A percentile compares a stretch with the other conserved stretches of the same genome.
These are phyloP conservation scores for Castor canadensis DNA, from an alignment of 2,113 vertebrate genomes.

Conservation along the genomic window DNA sequence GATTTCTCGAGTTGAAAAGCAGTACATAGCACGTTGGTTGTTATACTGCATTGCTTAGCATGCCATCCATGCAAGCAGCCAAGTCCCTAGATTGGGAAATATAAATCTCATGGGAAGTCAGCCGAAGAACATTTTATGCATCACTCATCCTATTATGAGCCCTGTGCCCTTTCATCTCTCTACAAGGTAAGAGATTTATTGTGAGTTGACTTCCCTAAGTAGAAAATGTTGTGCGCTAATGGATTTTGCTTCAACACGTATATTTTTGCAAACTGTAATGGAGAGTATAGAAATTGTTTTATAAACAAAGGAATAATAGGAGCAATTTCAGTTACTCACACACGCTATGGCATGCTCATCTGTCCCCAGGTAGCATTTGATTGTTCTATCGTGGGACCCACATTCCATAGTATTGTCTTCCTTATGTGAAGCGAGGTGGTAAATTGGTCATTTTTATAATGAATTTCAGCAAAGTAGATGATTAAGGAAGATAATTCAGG, in stretches of 20 bases:
- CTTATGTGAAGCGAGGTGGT: conserved; percentile 32
- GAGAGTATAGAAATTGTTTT: conserved; percentile 19
- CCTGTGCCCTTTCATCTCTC: conserved; percentile 64
- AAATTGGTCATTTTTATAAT: conserved; percentile 67
- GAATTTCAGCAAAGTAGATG: conserved; percentile 46
- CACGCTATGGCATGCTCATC: background rate
- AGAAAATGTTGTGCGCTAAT: conserved; percentile 48
- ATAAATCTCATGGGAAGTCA: conserved; percentile 67
- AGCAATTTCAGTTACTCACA: conserved; percentile 37
- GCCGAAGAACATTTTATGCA: conserved; percentile 73
- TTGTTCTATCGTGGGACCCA: background rate
- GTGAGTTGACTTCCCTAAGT: conserved; percentile 21
- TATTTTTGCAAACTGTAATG: conserved; percentile 56
- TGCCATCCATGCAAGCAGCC: conserved; percentile 58
- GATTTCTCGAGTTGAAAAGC: conserved; percentile 21
- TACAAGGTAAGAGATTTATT: conserved; percentile 75
- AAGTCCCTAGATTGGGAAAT: conserved; percentile 65
- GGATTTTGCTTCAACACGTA: conserved; percentile 46
- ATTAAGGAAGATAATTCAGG: conserved; percentile 29
- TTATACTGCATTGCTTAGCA: conserved; percentile 61
- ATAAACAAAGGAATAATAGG: conserved; percentile 55
- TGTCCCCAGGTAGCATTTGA: conserved; percentile 40
- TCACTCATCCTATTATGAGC: conserved; percentile 62
- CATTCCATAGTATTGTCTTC: conserved; percentile 8
- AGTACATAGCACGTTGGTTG: background rate